Evolutionary conservation across 2,113 vertebrate species (phyloP).

Genomic region (Mellivora capensis): DNA sequence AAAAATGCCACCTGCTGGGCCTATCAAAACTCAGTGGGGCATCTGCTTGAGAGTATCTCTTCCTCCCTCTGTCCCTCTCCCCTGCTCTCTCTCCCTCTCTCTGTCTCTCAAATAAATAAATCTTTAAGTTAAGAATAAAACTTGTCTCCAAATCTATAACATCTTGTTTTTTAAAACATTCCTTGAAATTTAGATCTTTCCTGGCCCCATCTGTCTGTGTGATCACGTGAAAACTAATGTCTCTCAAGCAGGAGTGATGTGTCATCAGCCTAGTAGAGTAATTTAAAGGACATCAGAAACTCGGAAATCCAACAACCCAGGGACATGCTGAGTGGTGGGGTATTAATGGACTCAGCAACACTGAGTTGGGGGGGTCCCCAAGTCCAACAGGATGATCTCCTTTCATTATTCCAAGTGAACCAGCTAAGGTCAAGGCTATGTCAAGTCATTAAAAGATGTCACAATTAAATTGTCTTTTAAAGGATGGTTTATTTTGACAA

Average conservation of each 20-base stretch:
- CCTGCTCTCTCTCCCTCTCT: neutral
- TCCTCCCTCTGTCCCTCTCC: neutral
- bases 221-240: neutral
- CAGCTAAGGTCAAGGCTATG: neutral
- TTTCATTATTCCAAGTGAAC: neutral
- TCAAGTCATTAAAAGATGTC: neutral
- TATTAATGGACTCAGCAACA: rapidly evolving
- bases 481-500: neutral
- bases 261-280: neutral
- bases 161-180: neutral
- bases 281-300: neutral
- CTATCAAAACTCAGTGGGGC: neutral
- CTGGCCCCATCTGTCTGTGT: neutral
- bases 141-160: neutral
- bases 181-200: neutral
- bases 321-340: neutral
- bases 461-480: neutral
- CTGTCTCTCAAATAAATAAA: neutral
- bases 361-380: neutral
- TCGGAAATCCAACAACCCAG: neutral
- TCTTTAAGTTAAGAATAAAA: neutral
- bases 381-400: rapidly evolving
- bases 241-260: neutral
- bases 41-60: neutral
- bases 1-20: neutral